Evolutionary conservation across 37 sponge, comb jelly and placozoan species (phyloP).

Genomic region (Beroe forskalii): DNA sequence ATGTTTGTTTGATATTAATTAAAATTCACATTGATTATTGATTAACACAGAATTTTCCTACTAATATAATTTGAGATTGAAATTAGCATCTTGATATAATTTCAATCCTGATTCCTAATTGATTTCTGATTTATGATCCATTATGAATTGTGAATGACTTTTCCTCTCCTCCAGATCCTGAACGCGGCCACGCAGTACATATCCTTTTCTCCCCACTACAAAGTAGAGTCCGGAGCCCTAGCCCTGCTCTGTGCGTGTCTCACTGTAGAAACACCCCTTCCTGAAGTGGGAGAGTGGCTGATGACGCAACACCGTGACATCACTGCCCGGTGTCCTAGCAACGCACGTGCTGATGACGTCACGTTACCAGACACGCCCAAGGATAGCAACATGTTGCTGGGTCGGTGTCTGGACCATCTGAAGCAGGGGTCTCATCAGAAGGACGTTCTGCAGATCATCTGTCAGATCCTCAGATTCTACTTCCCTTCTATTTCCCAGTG

Average conservation of each 20-base stretch:
- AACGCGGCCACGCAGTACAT: neutral
- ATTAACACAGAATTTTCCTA: too few species aligned
- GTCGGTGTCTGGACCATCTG: slow-evolving; percentile 20
- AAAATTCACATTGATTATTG: too few species aligned
- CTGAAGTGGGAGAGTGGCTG: slow-evolving; percentile 27
- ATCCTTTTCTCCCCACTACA: neutral
- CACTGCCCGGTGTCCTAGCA: neutral
- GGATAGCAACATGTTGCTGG: too few species aligned
- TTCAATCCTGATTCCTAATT: neutral
- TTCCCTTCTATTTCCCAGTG: slow-evolving; percentile 8
- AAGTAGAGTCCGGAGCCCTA: slow-evolving; percentile 27
- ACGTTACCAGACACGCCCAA: too few species aligned
- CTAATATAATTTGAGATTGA: too few species aligned
- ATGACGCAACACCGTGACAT: neutral
- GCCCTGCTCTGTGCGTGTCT: slow-evolving; percentile 44
- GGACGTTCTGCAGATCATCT: slow-evolving; percentile 26
- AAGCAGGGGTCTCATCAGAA: neutral
- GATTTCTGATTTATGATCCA: neutral
- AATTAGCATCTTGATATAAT: too few species aligned
- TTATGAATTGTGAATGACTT: too few species aligned
- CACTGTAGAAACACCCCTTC: slow-evolving; percentile 39
- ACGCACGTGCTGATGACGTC: neutral
- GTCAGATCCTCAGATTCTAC: slow-evolving; percentile 63
- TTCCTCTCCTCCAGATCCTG: slow-evolving; percentile 3
- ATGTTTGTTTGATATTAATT: too few species aligned